Base-by-base conservation (phyloP, 2,113 vertebrate genomes). In the Vulpes lagopus region DNA sequence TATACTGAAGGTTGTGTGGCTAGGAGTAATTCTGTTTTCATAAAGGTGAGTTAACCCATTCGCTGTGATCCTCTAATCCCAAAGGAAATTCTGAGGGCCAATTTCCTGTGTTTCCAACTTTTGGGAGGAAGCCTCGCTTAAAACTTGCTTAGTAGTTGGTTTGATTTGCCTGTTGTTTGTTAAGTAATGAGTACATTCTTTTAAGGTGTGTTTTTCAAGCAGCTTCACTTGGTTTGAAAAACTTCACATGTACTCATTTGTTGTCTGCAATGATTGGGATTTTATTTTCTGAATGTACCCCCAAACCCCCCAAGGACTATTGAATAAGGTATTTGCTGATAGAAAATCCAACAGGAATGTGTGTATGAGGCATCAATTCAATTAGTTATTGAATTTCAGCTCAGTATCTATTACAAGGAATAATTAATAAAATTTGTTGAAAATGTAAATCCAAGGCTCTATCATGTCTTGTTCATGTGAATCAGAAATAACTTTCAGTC, bases 381-480 rank as follows among this genome's bases (percentile, higher is more conserved):
- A 4, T 74, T 95, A 97, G 86, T 95, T 67, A 49, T 78, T 96
- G 89, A 96, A 92, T 96, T 96, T 95, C 73, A 97, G 67, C 82
- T 94, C 55, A 35, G 35, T 93, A 95, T 96, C 76, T 91, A 88
- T 88, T 90, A 96, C 17, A 82, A 97, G 78, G 74, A 97, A 97
- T 94, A 84, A 91, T 53, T 94, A 98, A 97, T 98, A 98, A 98
- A 97, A 95, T 96, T 53, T 96, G 64, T 93, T 96, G 71, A 95
- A 94, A 94, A 96, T 53, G n/a, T 80, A 89, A 96, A 91, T 91
- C 78, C 82, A 93, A 95, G 93, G 69, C 84, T 97, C 65, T 96
- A 96, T 92, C 51, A 96, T 97, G 94, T 97, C 95, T 96, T 95
- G 64, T 98, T 94, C 65, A 92, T 96, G 23, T 76, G 74, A 95